Base-by-base conservation (phyloP, 2,113 vertebrate species). In the Brachyhypopomus gauderio region DNA sequence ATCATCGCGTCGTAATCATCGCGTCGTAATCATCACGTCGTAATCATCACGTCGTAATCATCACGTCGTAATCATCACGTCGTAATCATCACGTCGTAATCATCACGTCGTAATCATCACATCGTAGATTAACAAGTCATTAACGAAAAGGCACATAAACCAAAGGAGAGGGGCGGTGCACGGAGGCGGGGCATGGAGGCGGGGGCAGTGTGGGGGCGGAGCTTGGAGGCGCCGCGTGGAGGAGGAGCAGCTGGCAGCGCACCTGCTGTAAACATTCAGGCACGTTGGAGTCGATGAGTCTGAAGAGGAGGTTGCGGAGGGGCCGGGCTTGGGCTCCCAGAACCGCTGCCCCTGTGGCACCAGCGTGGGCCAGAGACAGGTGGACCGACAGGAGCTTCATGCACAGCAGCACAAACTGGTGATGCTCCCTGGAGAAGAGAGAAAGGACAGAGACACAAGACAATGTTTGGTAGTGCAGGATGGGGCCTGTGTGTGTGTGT, bases 191-290 rank as follows among this genome's bases (percentile, higher is more conserved):
- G 41, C 9, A 5, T 45, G 5, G 41, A 6, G 41, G 41, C 9
- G 41, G 45, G 30, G 30, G 30, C 30, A 3, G 30, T 1, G 30
- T 3, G 30, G 45, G 12, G 45, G 45, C 45, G 9, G 45, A 5
- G 45, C 45, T 1, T 52, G 45, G 45, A 3, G 45, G 20, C 30
- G 30, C 2, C 1, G 30, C 30, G 3, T 17, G 17, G 3, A 5
- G 67, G 25, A 34, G n/a, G 36, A 41, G 22, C 11, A 14, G 20
- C 5, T 1, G 0, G 36, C 38, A 14, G 5, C 59, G 88, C 89
- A 99, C 98, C 93, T 99, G 96, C 84, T 98, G 97, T 88, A 99
- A 98, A 88, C 96, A 95, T 88, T 98, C 98, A 55, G 98, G 97
- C 60, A 98, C 96, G 78, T 95, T 95, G 62, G 97, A 97, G 86